Base-by-base conservation (phyloP, 2,113 vertebrate species). In the Chiloscyllium plagiosum region DNA sequence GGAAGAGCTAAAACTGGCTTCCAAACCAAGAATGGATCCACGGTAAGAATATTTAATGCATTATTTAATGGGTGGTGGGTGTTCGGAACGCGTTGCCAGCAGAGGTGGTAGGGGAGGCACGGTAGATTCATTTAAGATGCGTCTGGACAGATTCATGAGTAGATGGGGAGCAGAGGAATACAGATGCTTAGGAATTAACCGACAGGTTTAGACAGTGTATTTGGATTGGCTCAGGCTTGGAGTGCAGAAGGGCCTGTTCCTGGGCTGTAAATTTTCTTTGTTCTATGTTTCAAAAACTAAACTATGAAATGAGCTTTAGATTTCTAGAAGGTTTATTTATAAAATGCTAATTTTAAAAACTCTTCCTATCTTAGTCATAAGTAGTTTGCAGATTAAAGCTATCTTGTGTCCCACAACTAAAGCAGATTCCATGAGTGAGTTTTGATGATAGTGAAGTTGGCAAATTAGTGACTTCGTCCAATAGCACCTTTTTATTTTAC, bases 1-100 rank as follows among this genome's bases (percentile, higher is more conserved):
- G 72, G 98, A 99, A 96, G 99, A 99, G 97, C 97, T 99, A 8
- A 98, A 97, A 96, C 97, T 98, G 1, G 98, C 98, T 80, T 99
- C 97, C 97, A 98, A 97, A 95, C 98, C 99, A 4, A 98, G 97
- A n/a, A 99, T 99, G 98, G 99, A 99, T 96, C 98, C 98, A 96
- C 98, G 99, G 99, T 99, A 97, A 97, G 96, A 24, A 37, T n/a
- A 56, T 47, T 17, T 17, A 52, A 37, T 42, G 37, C 33, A 52
- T 13, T 93, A 47, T 47, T 47, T 47, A 47, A 47, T 47, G 42
- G 42, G 42, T 47, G 42, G 42, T 47, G 42, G 42, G 1, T 1
- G 42, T 47, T 47, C 1, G 42, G 42, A 47, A 47, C 42, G 42
- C 1, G 42, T 47, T 47, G 42, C 42, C 42, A 47, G 42, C 42